Evolutionary conservation across 2,113 vertebrate species (phyloP).

Genomic region (Dinomys branickii): DNA sequence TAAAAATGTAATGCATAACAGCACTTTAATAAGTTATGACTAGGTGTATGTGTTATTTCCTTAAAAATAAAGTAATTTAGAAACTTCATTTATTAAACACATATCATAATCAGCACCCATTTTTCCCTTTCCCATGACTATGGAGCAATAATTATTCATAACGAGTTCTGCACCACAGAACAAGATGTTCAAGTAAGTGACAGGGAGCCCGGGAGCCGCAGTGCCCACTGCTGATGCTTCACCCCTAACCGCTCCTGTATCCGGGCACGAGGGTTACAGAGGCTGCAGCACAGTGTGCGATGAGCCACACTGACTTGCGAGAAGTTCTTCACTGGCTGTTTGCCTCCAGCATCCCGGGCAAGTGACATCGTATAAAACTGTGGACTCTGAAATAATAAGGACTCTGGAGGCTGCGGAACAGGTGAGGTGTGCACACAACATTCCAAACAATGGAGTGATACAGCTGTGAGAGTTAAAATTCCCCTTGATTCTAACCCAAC

Average conservation of each 20-base stretch:
- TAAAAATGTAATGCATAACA: neutral
- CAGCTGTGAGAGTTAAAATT: neutral
- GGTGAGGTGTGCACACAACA: neutral
- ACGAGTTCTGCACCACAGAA: neutral
- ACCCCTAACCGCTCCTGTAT: neutral
- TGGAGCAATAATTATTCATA: neutral
- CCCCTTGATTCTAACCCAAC: neutral
- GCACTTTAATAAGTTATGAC: neutral
- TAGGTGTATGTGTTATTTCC: neutral
- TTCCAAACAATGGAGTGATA: neutral
- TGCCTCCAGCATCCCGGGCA: conserved; percentile 19
- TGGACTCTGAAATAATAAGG: neutral
- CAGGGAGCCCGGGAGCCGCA: neutral
- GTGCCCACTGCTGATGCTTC: neutral
- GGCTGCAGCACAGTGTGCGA: neutral
- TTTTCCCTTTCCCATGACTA: neutral
- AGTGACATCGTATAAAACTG: neutral
- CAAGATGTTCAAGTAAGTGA: neutral
- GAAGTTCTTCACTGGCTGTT: neutral
- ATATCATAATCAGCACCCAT: neutral
- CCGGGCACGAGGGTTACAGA: neutral
- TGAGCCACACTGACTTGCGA: neutral
- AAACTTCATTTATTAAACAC: conserved; percentile 13
- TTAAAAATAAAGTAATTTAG: conserved; percentile 22
- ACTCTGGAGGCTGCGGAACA: neutral